These are phyloP conservation scores for Aphrophora alni DNA, from an alignment of 2,888 invertebrate species.

Conservation along the genomic window DNA sequence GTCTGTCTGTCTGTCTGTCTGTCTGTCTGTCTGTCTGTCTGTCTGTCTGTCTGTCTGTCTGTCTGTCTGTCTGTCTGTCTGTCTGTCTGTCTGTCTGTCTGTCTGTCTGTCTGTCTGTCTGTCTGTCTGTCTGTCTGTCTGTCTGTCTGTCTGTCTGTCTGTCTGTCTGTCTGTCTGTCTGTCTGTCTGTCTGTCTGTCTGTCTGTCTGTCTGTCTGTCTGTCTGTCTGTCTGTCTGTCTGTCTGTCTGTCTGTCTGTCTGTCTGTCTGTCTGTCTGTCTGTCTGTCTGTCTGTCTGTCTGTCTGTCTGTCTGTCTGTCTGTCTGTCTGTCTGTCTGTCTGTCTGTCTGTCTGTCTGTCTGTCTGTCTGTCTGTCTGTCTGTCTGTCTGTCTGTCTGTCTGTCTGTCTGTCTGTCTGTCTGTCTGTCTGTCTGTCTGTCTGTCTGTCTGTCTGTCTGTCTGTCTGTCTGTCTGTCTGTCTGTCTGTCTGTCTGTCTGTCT, in stretches of 20 bases:
- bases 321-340: constrained; percentile 13
- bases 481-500: constrained; percentile 13
- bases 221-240: constrained; percentile 13
- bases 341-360: not conserved
- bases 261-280: not conserved
- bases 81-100: constrained; percentile 13
- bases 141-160: no score
- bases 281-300: constrained; percentile 10
- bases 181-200: no score
- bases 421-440: no score
- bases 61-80: constrained; percentile 13
- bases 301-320: constrained; percentile 13
- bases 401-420: no score
- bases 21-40: not conserved
- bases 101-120: not conserved
- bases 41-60: not conserved
- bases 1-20: not conserved
- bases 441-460: not conserved
- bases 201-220: constrained; percentile 7
- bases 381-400: no score
- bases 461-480: constrained; percentile 10
- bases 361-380: no score
- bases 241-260: constrained; percentile 3
- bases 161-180: no score
- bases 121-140: no score